Evolutionary conservation across 2,113 vertebrate species (phyloP).

Genomic region (Anguilla rostrata): DNA sequence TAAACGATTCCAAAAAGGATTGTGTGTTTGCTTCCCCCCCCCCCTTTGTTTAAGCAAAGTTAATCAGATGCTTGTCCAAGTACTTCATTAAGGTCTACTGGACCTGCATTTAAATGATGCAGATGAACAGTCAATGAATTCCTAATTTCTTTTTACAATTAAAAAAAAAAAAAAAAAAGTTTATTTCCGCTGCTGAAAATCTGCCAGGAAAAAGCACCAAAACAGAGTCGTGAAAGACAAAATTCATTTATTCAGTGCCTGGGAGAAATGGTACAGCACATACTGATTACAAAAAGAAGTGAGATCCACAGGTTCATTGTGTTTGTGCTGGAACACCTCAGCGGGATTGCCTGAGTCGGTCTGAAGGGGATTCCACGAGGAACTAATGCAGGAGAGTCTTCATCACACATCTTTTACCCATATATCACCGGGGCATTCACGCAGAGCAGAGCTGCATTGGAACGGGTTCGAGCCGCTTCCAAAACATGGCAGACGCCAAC

Average conservation of each 20-base stretch:
- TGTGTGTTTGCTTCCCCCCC: background rate
- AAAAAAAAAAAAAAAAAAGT: too few relatives aligned
- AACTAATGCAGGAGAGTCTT: constrained; percentile 33
- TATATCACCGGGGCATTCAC: constrained; percentile 38
- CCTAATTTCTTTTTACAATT: background rate
- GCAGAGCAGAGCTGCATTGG: constrained; percentile 51
- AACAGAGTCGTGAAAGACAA: constrained; percentile 40
- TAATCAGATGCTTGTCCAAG: background rate
- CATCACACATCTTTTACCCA: constrained; percentile 32
- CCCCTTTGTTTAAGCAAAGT: too few relatives aligned
- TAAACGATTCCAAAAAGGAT: background rate
- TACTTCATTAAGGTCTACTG: too few relatives aligned
- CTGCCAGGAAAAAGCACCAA: background rate
- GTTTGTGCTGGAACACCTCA: constrained; percentile 40
- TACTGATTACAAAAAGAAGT: constrained; percentile 50
- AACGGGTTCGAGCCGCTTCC: constrained; percentile 11
- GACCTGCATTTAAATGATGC: too few relatives aligned
- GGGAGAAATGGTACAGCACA: constrained; percentile 65
- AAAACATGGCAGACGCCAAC: background rate
- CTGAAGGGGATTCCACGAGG: constrained; percentile 39
- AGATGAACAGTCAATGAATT: too few relatives aligned
- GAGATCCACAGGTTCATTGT: constrained; percentile 50
- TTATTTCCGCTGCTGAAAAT: background rate
- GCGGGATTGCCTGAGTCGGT: constrained; percentile 46
- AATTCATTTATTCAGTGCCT: constrained; percentile 74